A percentile compares a stretch with the other conserved stretches of the same genome.
Conservation (phyloP, 2,113 vertebrate species). For the Syrrhaptes paradoxus region DNA sequence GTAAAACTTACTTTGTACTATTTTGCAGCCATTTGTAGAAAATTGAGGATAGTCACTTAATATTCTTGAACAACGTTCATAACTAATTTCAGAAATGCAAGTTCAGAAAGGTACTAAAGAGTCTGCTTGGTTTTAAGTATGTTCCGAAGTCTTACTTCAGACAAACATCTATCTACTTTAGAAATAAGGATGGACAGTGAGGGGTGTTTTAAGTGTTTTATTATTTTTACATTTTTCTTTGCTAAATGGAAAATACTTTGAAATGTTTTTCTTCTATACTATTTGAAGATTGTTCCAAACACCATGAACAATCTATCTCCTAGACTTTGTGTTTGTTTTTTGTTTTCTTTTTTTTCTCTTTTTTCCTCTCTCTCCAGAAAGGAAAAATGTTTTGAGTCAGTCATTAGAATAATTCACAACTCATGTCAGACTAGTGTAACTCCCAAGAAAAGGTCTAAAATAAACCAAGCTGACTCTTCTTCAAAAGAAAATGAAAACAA, state of each 20-base stretch:
- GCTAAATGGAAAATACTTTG: constrained; percentile 14
- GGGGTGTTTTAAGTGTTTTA: neutral
- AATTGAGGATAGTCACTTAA: neutral
- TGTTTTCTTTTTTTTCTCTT: neutral
- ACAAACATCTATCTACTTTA: neutral
- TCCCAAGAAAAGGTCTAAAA: constrained; percentile 31
- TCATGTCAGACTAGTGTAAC: neutral
- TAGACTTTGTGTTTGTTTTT: neutral
- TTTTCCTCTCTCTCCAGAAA: neutral
- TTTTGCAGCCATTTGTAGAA: neutral
- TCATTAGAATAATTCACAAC: constrained; percentile 32
- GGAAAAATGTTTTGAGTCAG: neutral
- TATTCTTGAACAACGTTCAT: neutral
- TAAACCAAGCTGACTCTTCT: constrained; percentile 44
- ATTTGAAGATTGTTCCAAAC: constrained; percentile 14
- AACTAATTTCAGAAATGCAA: neutral
- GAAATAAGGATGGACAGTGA: neutral
- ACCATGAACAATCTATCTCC: neutral
- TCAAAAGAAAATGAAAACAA: constrained; percentile 55
- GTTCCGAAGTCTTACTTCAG: neutral
- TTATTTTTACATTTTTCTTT: neutral
- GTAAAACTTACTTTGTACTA: neutral
- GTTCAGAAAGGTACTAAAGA: neutral
- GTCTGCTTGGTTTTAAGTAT: neutral
- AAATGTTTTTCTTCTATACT: neutral